Evolutionary conservation across 37 sponge, comb jelly and placozoan genomes (phyloP), one percentile per base, ranked within the genome.

Genomic region (Hormiphora californensis): DNA sequence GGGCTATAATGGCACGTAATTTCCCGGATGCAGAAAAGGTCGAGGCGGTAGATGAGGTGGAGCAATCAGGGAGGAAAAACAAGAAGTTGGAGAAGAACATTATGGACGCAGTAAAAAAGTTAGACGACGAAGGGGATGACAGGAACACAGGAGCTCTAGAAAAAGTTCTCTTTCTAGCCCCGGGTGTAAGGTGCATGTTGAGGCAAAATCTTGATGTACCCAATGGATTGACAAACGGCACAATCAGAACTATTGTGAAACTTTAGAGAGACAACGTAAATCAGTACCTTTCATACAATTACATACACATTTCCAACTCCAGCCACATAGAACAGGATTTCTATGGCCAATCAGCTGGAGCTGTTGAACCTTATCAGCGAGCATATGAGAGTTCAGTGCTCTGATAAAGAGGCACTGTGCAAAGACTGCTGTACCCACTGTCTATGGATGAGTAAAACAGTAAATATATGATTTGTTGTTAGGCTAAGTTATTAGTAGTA

Each of bases 61-160:
- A 92, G n/a, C n/a, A n/a, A n/a, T n/a, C n/a, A n/a, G n/a, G n/a
- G n/a, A n/a, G n/a, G n/a, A n/a, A n/a, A n/a, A n/a, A n/a, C n/a
- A n/a, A n/a, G n/a, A n/a, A n/a, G n/a, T n/a, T 25, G 11, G 39
- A 65, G 34, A 31, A 35, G 36, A 36, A 31, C 19, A 86, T 63
- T 22, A 57, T 68, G 73, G 85, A 32, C 25, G 91, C 92, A 33
- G 86, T 57, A 12, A 25, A 65, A 32, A 28, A 54, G 28, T 46
- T 92, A 39, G 85, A 92, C 32, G 89, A 87, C 32, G 63, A 90
- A 21, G 90, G 90, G 37, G 65, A 89, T 5, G 89, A 90, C 86
- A 63, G 92, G 54, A 90, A 90, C 88, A 65, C 90, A 49, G 92
- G 89, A 33, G 92, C 90, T n/a, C 63, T 91, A 36, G 88, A 89